These are phyloP conservation scores for Halcyon chelicuti DNA, from an alignment of 2,797 vertebrate genomes.

Conservation along the genomic window DNA sequence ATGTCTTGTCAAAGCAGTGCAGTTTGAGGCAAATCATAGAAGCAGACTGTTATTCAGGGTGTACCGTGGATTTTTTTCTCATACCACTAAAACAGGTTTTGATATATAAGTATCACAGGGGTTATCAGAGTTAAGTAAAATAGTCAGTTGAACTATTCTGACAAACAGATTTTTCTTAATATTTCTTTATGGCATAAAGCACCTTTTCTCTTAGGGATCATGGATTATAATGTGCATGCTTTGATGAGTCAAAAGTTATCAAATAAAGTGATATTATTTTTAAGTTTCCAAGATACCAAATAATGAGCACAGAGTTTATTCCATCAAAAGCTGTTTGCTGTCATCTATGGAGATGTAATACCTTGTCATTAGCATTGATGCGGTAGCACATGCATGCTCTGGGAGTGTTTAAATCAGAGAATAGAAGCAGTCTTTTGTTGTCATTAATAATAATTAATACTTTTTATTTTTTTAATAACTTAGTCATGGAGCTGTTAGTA, in stretches of 20 bases:
- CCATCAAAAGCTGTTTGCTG: background rate
- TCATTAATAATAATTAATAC: background rate
- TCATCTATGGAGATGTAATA: background rate
- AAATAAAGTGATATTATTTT: background rate
- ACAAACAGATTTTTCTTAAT: background rate
- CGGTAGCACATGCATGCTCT: background rate
- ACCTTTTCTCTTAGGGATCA: background rate
- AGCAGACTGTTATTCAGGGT: background rate
- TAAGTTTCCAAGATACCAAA: background rate
- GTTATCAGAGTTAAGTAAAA: background rate
- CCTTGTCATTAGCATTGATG: background rate
- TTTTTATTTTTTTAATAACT: background rate
- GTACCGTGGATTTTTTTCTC: background rate
- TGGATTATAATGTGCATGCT: background rate
- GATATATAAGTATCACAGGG: background rate
- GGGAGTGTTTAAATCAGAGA: background rate
- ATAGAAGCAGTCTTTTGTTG: background rate
- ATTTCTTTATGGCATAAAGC: background rate
- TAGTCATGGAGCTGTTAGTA: background rate
- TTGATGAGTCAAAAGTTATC: background rate
- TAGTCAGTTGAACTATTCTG: background rate
- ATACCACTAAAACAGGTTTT: background rate
- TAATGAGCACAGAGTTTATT: conserved; percentile 20
- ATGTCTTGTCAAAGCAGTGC: background rate
- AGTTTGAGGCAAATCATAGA: background rate